Evolutionary conservation across 2,888 invertebrate genomes (phyloP).

Genomic region (Ferdinandea cuprea): DNA sequence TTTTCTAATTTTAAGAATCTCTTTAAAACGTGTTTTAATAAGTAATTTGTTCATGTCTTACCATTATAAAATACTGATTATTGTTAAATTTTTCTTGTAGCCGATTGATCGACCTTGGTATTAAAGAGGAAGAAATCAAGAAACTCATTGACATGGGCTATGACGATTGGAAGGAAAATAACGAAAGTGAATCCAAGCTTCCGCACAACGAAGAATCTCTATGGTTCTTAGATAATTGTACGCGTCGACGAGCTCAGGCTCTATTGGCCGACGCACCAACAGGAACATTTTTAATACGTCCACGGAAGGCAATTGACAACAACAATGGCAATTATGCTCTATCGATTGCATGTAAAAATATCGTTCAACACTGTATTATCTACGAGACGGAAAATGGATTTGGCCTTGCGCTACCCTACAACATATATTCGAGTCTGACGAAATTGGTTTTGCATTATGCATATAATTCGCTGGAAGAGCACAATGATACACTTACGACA

Average conservation of each 20-base stretch:
- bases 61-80: no score
- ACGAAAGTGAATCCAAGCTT: constrained; percentile 85
- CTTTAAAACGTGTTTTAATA: no score
- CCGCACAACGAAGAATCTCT: constrained; percentile 89
- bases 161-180: constrained; percentile 82
- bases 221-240: constrained; percentile 92
- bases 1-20: no score
- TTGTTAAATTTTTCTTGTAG: constrained; percentile 81
- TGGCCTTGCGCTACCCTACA: constrained; percentile 97
- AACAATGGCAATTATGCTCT: constrained; percentile 90
- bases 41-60: no score
- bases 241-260: constrained; percentile 90
- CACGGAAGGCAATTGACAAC: constrained; percentile 86
- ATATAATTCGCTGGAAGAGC: constrained; percentile 95
- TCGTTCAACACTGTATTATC: constrained; percentile 96
- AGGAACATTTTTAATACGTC: constrained; percentile 97
- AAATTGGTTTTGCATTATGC: constrained; percentile 96
- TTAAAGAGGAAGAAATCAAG: constrained; percentile 89
- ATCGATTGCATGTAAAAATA: constrained; percentile 93
- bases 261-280: constrained; percentile 89
- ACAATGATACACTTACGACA: constrained; percentile 94
- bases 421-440: constrained; percentile 93
- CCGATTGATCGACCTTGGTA: constrained; percentile 90
- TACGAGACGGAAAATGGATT: constrained; percentile 93
- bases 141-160: constrained; percentile 85